Evolutionary conservation across 2,888 invertebrate species (phyloP).

Genomic region (Conomelus anceps): DNA sequence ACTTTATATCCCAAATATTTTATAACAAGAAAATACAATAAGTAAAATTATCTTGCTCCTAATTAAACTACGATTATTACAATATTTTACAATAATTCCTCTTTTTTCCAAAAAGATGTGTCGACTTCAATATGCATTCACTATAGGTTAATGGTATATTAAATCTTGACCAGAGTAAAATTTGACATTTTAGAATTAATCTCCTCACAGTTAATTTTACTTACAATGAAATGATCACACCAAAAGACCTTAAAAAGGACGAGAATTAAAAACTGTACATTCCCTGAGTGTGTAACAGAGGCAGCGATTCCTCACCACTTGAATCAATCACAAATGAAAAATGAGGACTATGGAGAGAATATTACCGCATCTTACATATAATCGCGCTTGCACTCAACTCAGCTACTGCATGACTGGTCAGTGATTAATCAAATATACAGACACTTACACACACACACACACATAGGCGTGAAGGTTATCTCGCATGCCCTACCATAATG

Average conservation of each 20-base stretch:
- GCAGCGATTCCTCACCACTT: neutral
- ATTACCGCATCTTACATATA: neutral
- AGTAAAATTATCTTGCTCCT: too few species aligned
- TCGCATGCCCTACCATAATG: neutral
- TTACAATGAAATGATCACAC: neutral
- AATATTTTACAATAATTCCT: too few species aligned
- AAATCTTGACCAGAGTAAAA: too few species aligned
- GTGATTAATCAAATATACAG: too few species aligned
- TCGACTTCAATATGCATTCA: too few species aligned
- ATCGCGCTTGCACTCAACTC: neutral
- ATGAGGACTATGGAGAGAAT: neutral
- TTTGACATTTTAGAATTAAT: too few species aligned
- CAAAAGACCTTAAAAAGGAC: neutral
- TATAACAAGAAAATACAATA: too few species aligned
- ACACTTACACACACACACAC: too few species aligned
- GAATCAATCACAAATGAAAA: neutral
- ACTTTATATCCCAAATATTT: too few species aligned
- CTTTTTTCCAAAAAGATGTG: too few species aligned
- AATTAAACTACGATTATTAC: too few species aligned
- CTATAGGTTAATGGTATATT: too few species aligned
- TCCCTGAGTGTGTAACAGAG: neutral
- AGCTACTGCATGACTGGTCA: neutral
- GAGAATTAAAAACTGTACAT: neutral
- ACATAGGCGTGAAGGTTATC: neutral
- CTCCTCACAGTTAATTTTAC: neutral